Evolutionary conservation across 1,140 invertebrate genomes (phyloP), one percentile per base, ranked within the genome.

Genomic region (Lysiphlebus fabarum): DNA sequence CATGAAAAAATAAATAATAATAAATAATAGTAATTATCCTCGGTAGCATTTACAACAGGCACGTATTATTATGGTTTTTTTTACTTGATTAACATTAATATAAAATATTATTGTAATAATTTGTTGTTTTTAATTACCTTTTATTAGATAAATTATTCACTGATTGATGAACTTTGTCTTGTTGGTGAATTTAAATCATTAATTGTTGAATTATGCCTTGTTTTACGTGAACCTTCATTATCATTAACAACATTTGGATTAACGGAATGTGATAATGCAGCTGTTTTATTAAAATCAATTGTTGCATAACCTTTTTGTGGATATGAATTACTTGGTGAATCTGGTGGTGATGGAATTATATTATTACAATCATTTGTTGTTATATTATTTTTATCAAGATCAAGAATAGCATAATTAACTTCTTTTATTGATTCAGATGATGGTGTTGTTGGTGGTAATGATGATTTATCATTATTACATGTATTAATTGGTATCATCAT

Each of bases 251-350:
- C 67, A 66, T 79, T 80, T 2, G 83, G 79, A 71, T 85, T 81
- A 63, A 83, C 70, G 57, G 83, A 82, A 69, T 87, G 80, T 8
- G 87, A 89, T n/a, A 96, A 79, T 11, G 93, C 93, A 36, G 87
- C 88, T 1, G 94, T 96, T 75, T 91, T 92, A 68, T 95, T 88
- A 75, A 96, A 96, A 78, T 97, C 95, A 58, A 97, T 97, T 0
- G 89, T 93, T 8, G 92, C 93, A 70, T 96, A 97, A 48, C 91
- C 90, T 68, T 90, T 86, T 43, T 83, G 79, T 26, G 17, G 17
- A 26, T 26, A 26, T 10, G 81, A 71, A 34, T 82, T 82, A 6
- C 77, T 81, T 0, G 83, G 82, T 50, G 82, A 85, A 7, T 83
- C 82, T 5, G 84, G 82, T 5, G 82, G 76, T 9, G 74, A 67